Percentiles rank a stretch among this genome's conserved stretches.
Evolutionary conservation across 1,140 invertebrate species (phyloP).

Genomic region (Drosophila pandora): DNA sequence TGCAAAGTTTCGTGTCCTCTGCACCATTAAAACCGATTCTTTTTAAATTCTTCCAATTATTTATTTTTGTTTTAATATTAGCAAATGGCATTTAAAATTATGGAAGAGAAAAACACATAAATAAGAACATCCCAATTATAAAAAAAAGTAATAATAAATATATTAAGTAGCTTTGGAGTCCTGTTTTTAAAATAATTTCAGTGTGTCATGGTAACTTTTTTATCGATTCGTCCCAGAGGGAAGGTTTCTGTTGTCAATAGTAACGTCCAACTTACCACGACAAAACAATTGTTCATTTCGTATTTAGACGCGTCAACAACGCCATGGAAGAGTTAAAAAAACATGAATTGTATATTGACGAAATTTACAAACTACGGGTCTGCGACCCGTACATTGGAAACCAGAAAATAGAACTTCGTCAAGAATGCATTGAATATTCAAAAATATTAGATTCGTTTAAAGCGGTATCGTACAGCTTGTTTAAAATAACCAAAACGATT

Average conservation of each 20-base stretch:
- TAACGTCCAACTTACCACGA: background rate
- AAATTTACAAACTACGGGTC: background rate
- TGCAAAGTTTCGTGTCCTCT: conserved; percentile 67
- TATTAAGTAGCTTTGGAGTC: no score
- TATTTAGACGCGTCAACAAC: background rate
- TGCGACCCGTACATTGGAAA: background rate
- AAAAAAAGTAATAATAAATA: no score
- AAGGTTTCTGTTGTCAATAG: background rate
- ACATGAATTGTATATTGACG: background rate
- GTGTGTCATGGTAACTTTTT: no score
- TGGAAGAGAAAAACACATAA: background rate
- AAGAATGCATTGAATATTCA: background rate
- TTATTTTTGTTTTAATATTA: background rate
- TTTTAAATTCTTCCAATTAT: background rate
- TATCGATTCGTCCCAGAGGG: no score
- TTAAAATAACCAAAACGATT: background rate
- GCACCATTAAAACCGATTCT: background rate
- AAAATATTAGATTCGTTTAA: background rate
- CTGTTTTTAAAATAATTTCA: no score
- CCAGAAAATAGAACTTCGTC: background rate
- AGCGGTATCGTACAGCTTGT: background rate
- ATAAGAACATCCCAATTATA: background rate
- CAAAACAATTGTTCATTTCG: background rate
- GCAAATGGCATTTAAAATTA: background rate
- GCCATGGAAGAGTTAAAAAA: background rate